Base-by-base conservation (phyloP, 2,888 invertebrate species). In the Chymomyza procnemis region DNA sequence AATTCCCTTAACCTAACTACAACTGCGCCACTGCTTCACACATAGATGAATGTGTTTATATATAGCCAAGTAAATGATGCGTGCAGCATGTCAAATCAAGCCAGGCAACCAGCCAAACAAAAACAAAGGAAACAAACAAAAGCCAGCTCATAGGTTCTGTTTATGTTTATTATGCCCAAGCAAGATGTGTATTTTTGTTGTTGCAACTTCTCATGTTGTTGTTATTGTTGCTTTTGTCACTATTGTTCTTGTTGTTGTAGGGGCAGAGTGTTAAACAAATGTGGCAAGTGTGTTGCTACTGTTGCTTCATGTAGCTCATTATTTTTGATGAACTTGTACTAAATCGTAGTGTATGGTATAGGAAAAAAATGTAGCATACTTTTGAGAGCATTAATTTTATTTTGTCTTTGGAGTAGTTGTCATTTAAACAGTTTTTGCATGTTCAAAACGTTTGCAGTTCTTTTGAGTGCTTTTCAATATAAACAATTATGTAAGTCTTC, bases 101-200 rank as follows among this genome's bases (percentile, higher is more conserved):
- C 60, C 4, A 52, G 18, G 21, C 14, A 52, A 46, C 41, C 59
- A 34, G 55, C 55, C 12, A 34, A 55, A 19, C 46, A 54, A 16
- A n/a, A 21, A 63, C 34, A 56, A 63, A 46, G 21, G 12, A 56
- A 41, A 61, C 8, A 56, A 22, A 59, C 59, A 64, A 59, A 41
- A 52, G 34, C 54, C 34, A 46, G 16, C 47, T 47, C 60, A 66
- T 48, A 26, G 19, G 57, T 46, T 59, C 48, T 54, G 70, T 76
- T 78, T 85, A 85, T 85, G 80, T 85, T 81, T 85, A 82, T 81
- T 76, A 82, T 81, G 81, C 82, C 82, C 75, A 75, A 71, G 85
- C 82, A 85, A 85, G 81, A 50, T 82, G 82, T 78, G 82, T 79
- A 12, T 41, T 41, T 81, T 79, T 84, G 84, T 84, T 78, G 57